phyloP scores from a whole-genome alignment of 1,140 invertebrate species.

The Stegodyphus mimosarum region DNA sequence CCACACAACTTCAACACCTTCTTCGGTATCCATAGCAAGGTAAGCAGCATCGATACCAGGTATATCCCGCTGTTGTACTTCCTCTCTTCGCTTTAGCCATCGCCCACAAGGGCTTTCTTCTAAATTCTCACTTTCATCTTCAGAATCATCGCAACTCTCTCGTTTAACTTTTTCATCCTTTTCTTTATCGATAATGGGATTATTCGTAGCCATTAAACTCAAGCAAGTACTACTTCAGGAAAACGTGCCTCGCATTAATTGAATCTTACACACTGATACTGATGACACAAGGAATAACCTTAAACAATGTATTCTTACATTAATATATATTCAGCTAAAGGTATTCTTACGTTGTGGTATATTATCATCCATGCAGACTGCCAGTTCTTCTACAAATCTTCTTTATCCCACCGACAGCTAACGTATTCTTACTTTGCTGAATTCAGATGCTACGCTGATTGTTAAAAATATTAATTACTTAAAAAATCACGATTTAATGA shows the following conservation, averaged over 20 bases:
- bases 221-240: too few species aligned
- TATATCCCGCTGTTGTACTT: conserved; percentile 97
- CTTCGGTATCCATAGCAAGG: conserved; percentile 99
- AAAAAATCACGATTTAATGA: too few species aligned
- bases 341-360: neutral
- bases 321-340: neutral
- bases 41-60: conserved; percentile 98
- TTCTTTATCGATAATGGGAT: conserved; percentile 16
- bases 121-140: conserved; percentile 90
- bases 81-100: conserved; percentile 97
- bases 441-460: too few species aligned
- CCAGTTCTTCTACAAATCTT: too few species aligned
- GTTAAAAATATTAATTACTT: too few species aligned
- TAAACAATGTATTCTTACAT: too few species aligned
- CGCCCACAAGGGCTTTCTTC: conserved; percentile 98
- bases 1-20: conserved; percentile 98
- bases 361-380: neutral
- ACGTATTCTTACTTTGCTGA: too few species aligned
- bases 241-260: too few species aligned
- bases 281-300: too few species aligned
- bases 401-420: too few species aligned
- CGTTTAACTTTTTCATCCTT: conserved; percentile 42
- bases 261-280: too few species aligned
- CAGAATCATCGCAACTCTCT: conserved; percentile 79
- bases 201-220: conserved; percentile 22